phyloP scores from a whole-genome alignment of 2,113 vertebrate genomes.

The Polyodon spathula region DNA sequence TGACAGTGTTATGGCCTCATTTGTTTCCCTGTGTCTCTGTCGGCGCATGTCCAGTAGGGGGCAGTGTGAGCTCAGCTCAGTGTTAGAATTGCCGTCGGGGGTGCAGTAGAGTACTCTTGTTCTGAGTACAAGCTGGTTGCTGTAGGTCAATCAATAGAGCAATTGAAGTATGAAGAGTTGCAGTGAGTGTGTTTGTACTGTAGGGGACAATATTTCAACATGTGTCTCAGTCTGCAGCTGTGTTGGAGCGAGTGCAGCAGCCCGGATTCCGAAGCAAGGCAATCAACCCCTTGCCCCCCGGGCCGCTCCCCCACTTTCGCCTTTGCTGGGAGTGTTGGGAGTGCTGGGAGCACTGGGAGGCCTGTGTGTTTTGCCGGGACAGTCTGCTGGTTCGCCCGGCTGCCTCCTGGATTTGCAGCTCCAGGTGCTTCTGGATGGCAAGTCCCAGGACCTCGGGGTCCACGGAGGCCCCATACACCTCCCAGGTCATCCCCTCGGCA shows the following conservation, averaged over 20 bases:
- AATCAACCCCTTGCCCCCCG: constrained; percentile 33
- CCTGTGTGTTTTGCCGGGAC: constrained; percentile 8
- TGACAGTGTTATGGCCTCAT: no score
- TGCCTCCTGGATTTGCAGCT: constrained; percentile 71
- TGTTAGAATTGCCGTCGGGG: no score
- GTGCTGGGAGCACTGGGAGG: constrained; percentile 3
- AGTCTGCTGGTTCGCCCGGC: not conserved
- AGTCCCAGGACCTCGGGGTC: constrained; percentile 76
- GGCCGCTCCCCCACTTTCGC: constrained; percentile 12
- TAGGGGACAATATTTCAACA: not conserved
- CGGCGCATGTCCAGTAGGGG: no score
- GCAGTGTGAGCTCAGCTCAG: no score
- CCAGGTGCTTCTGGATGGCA: constrained; percentile 85
- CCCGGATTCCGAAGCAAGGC: constrained; percentile 34
- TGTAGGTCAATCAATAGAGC: no score
- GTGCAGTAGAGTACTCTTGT: no score
- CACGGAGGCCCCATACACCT: constrained; percentile 78
- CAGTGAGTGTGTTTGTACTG: not conserved
- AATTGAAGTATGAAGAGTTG: no score
- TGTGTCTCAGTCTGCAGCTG: constrained; percentile 30
- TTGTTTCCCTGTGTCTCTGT: no score
- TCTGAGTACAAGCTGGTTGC: no score
- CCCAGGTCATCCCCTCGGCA: constrained; percentile 90
- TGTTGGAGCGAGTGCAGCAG: constrained; percentile 47
- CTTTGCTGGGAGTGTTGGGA: not conserved